phyloP scores from a whole-genome alignment of 2,888 invertebrate genomes.

The Dasysyrphus tricinctus region DNA sequence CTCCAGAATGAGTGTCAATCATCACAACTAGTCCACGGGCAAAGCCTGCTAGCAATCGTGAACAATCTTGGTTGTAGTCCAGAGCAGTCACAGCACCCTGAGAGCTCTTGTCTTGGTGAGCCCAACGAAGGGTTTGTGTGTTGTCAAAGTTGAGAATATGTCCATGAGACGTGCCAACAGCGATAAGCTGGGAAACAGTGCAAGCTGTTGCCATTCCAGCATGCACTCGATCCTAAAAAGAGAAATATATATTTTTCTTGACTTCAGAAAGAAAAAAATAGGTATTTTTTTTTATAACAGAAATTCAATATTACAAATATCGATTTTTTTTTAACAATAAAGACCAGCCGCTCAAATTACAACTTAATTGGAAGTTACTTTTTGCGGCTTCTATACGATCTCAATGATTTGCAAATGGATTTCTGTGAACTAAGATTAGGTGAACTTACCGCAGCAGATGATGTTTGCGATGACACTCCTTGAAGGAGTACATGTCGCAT shows the following conservation, averaged over 20 bases:
- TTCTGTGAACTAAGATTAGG: not conserved
- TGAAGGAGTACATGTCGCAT: constrained; percentile 92
- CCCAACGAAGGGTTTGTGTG: constrained; percentile 95
- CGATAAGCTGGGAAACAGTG: constrained; percentile 91
- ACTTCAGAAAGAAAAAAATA: too few relatives aligned
- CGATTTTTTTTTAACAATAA: too few relatives aligned
- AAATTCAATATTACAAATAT: too few relatives aligned
- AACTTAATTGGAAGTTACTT: too few relatives aligned
- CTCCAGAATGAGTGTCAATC: constrained; percentile 93
- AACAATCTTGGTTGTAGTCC: constrained; percentile 94
- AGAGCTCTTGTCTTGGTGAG: constrained; percentile 86
- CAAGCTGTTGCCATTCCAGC: constrained; percentile 95
- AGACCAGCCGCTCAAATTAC: too few relatives aligned
- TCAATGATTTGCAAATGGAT: not conserved
- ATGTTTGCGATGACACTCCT: constrained; percentile 94
- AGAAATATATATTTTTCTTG: not conserved
- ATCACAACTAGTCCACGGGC: constrained; percentile 94
- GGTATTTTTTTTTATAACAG: too few relatives aligned
- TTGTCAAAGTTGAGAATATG: constrained; percentile 93
- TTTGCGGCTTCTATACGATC: not conserved
- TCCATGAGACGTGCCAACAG: constrained; percentile 97
- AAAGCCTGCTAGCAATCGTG: constrained; percentile 91
- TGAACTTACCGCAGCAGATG: constrained; percentile 90
- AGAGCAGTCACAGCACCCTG: constrained; percentile 92
- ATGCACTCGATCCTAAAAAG: constrained; percentile 91